These are phyloP conservation scores for Trididemnum clinides DNA, from an alignment of 23 tunicate species.

Conservation along the genomic window DNA sequence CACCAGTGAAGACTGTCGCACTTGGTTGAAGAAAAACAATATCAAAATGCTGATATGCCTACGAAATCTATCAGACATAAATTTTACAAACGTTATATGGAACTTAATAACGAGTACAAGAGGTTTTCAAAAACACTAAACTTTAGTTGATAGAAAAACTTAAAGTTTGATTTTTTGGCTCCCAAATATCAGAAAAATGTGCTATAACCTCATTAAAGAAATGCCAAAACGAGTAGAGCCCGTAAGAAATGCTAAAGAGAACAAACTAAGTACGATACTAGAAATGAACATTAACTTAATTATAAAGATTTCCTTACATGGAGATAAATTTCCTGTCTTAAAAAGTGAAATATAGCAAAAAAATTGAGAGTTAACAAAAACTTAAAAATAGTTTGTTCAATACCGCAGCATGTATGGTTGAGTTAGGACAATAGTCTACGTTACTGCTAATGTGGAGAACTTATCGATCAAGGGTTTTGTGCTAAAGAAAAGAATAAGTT, in stretches of 20 bases:
- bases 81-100: no score
- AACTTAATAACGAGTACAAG: background rate
- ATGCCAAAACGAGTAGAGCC: background rate
- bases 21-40: background rate
- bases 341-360: background rate
- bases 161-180: background rate
- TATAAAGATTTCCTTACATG: background rate
- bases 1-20: background rate
- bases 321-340: background rate
- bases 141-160: background rate
- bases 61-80: no score
- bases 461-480: no score
- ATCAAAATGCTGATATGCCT: background rate
- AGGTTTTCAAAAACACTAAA: background rate
- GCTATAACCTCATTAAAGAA: no score
- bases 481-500: no score
- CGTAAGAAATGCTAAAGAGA: background rate
- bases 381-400: background rate
- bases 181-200: no score
- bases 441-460: no score
- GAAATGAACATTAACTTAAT: background rate
- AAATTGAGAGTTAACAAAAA: no score
- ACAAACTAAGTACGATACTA: background rate
- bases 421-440: no score
- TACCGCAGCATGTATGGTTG: no score